These are phyloP conservation scores for Myotis myotis DNA, from an alignment of 2,797 vertebrate genomes.

Conservation along the genomic window DNA sequence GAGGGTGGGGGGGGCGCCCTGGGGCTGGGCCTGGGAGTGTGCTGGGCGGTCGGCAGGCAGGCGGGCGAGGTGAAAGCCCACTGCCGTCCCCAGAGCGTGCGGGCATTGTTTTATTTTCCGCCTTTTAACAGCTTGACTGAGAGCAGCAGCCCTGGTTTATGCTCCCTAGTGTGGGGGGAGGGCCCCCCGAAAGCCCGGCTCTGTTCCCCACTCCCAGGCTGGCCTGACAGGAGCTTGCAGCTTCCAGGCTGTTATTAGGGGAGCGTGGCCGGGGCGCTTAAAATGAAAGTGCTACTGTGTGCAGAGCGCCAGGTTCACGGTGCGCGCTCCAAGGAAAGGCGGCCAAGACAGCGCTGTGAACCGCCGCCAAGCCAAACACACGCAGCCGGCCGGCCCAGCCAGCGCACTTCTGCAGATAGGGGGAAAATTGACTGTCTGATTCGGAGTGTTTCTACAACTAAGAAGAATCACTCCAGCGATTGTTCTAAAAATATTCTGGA, in stretches of 20 bases:
- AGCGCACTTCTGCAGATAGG: slow-evolving; percentile 93
- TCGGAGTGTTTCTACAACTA: slow-evolving; percentile 87
- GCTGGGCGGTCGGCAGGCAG: not conserved
- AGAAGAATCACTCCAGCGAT: slow-evolving; percentile 86
- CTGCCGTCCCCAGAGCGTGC: not conserved
- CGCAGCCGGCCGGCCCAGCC: slow-evolving; percentile 91
- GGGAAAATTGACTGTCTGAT: slow-evolving; percentile 91
- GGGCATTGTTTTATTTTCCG: slow-evolving; percentile 62
- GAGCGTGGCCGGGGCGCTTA: slow-evolving; percentile 85
- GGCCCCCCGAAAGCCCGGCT: slow-evolving; percentile 61
- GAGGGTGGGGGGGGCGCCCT: not conserved
- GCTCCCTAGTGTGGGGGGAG: slow-evolving; percentile 63
- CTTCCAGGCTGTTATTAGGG: slow-evolving; percentile 85
- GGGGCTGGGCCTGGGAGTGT: not conserved
- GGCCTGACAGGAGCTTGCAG: slow-evolving; percentile 80
- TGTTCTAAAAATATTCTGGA: slow-evolving; percentile 89
- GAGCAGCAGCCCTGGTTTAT: slow-evolving; percentile 71
- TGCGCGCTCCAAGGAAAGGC: slow-evolving; percentile 91
- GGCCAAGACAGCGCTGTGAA: slow-evolving; percentile 94
- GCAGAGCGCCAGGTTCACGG: slow-evolving; percentile 89
- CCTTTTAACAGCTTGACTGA: slow-evolving; percentile 72
- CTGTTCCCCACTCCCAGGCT: slow-evolving; percentile 76
- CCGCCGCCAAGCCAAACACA: slow-evolving; percentile 97
- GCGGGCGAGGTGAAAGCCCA: not conserved
- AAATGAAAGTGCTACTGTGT: slow-evolving; percentile 90